Conservation (phyloP, 2,888 invertebrate species). For the Pammene aurita region DNA sequence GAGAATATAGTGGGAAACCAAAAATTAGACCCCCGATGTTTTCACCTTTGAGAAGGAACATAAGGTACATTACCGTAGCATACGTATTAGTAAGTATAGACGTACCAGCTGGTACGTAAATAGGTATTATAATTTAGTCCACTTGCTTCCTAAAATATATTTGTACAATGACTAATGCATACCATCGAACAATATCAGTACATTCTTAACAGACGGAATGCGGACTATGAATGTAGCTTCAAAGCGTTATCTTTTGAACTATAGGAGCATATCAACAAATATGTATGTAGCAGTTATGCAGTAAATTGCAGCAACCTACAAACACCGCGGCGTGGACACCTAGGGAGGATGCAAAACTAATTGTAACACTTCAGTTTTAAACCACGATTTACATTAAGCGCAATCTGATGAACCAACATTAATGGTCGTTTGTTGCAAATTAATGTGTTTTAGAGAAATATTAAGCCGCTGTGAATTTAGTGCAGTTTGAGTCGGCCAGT, state of each 20-base stretch:
- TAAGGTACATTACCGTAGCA: too few species aligned
- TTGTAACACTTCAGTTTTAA: conserved; percentile 38
- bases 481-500: background rate
- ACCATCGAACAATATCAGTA: conserved; percentile 20
- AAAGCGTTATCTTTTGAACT: conserved; percentile 20
- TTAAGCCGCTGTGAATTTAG: conserved; percentile 2
- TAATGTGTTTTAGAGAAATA: conserved; percentile 16
- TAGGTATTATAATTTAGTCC: too few species aligned
- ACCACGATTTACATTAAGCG: conserved; percentile 36
- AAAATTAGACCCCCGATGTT: too few species aligned
- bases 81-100: too few species aligned
- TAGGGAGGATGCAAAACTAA: conserved; percentile 24
- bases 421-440: conserved; percentile 33
- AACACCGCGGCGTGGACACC: background rate
- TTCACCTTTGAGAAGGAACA: too few species aligned
- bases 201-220: conserved; percentile 23
- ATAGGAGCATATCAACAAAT: conserved; percentile 6
- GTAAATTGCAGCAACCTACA: conserved; percentile 9
- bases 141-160: too few species aligned
- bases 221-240: conserved; percentile 16
- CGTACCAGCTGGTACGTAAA: too few species aligned
- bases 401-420: conserved; percentile 34
- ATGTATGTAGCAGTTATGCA: background rate
- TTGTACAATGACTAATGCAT: background rate
- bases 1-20: too few species aligned